A percentile compares a stretch with the other conserved stretches of the same genome.
These are phyloP conservation scores for Gryllus longicercus DNA, from an alignment of 2,888 invertebrate species.

Conservation along the genomic window DNA sequence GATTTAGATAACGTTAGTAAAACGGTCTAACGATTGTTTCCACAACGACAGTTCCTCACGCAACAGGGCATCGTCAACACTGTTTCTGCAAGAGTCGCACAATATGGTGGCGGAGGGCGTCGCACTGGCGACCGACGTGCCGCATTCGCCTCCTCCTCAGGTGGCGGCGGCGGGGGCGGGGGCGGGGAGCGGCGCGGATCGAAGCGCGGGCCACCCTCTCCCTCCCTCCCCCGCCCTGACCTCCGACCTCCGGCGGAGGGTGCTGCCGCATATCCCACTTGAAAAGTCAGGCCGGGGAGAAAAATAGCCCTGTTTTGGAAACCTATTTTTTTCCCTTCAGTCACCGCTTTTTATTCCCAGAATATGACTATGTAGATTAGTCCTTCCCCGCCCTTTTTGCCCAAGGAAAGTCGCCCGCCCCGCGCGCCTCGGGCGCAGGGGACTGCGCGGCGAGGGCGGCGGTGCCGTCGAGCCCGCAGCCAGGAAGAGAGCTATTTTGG, in stretches of 20 bases:
- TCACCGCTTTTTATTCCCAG: conserved; percentile 17
- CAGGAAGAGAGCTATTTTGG: conserved; percentile 17
- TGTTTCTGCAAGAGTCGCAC: too few species aligned
- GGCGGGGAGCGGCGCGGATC: not conserved
- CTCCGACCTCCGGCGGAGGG: not conserved
- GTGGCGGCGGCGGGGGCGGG: not conserved
- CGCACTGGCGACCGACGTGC: not conserved
- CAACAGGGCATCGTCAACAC: too few species aligned
- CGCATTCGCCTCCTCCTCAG: not conserved
- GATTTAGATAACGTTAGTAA: too few species aligned
- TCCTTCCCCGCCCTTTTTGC: conserved; percentile 9
- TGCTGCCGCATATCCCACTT: conserved; percentile 17
- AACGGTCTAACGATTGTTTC: too few species aligned
- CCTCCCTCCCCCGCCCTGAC: not conserved
- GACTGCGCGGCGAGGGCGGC: not conserved
- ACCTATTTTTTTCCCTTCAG: conserved; percentile 17
- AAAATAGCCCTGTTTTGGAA: conserved; percentile 17
- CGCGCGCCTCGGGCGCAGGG: not conserved
- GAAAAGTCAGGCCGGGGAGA: conserved; percentile 8
- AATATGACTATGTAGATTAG: conserved; percentile 17
- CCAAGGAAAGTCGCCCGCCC: not conserved
- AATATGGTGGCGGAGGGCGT: too few species aligned
- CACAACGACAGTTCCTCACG: too few species aligned
- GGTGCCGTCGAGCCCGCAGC: not conserved
- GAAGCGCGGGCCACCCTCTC: not conserved